Conservation (phyloP, 2,113 vertebrate species). For the Puntigrus tetrazona region DNA sequence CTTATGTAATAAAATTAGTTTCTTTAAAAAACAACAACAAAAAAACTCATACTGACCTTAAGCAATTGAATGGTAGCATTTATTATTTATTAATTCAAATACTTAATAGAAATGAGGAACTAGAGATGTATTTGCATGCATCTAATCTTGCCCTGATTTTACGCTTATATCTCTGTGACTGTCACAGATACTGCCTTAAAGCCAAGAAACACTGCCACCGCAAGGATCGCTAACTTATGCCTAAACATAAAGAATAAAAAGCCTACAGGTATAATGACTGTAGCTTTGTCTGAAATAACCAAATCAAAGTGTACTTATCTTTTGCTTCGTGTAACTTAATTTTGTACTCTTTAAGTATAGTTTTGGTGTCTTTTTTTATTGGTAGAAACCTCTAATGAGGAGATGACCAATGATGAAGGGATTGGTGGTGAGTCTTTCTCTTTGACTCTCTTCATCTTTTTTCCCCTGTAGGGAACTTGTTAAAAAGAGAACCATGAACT, state of each 20-base stretch:
- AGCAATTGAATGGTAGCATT: background rate
- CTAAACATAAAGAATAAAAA: constrained; percentile 66
- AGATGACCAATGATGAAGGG: constrained; percentile 14
- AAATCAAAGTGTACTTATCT: background rate
- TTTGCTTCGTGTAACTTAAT: background rate
- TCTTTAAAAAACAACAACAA: background rate
- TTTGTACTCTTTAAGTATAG: background rate
- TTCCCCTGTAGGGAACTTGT: background rate
- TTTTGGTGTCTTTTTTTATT: background rate
- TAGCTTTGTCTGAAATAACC: constrained; percentile 19
- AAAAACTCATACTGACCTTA: background rate
- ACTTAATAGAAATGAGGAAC: background rate
- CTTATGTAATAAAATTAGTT: background rate
- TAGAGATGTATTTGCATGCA: background rate
- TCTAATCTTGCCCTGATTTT: background rate
- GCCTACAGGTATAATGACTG: constrained; percentile 62
- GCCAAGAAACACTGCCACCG: constrained; percentile 55
- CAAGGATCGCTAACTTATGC: constrained; percentile 63
- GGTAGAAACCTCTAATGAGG: constrained; percentile 43
- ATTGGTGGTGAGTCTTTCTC: background rate
- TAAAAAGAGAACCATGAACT: background rate
- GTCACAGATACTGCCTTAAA: constrained; percentile 48
- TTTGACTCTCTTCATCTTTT: background rate
- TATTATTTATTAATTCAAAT: background rate
- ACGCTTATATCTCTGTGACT: constrained; percentile 4